Conservation (phyloP, 2,888 invertebrate species). For the Ophonus ardosiacus region DNA sequence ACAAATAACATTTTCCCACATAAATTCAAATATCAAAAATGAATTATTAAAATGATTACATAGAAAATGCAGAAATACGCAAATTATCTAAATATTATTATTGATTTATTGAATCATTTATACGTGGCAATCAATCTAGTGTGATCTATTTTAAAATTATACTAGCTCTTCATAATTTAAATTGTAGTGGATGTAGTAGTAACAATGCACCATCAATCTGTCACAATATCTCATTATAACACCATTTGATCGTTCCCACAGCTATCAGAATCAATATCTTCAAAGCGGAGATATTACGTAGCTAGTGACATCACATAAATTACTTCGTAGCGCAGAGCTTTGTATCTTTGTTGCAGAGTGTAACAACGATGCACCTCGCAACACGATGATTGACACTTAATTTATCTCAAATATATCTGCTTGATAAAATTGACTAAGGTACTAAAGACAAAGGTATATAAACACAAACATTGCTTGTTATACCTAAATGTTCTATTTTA, state of each 20-base stretch:
- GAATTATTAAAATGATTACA: no score
- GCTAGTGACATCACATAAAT: neutral
- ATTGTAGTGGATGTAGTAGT: neutral
- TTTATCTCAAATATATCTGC: neutral
- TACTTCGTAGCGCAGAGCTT: neutral
- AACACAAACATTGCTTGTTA: neutral
- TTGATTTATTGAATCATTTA: neutral
- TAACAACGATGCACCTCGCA: neutral
- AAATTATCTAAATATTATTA: no score
- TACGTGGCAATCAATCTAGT: neutral
- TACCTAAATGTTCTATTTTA: no score
- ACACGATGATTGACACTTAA: neutral
- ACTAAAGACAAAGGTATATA: neutral
- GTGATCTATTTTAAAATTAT: neutral
- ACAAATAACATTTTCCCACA: no score
- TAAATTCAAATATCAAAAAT: no score
- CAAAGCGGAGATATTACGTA: constrained; percentile 11
- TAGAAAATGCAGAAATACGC: no score
- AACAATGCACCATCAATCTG: constrained; percentile 8
- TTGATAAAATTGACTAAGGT: neutral
- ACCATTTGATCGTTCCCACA: constrained; percentile 21
- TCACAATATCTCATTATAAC: constrained; percentile 11
- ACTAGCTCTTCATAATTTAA: neutral
- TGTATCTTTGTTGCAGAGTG: neutral
- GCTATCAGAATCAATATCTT: constrained; percentile 8